Base-by-base conservation (phyloP, 2,797 vertebrate species). In the Pseudopleuronectes americanus region DNA sequence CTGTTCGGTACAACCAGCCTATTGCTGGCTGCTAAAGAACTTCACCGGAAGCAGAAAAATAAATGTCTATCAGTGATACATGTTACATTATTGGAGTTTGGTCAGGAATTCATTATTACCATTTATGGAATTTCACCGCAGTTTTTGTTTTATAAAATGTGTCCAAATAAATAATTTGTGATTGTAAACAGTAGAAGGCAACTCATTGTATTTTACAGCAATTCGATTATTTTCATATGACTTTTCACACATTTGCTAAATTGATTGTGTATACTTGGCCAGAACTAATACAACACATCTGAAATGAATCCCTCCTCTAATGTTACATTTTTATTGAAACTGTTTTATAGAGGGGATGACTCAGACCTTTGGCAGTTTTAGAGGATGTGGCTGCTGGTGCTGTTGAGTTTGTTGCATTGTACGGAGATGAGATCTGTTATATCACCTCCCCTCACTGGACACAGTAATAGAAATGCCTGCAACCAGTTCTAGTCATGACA, bases 351-450 rank as follows among this genome's bases (percentile, higher is more conserved):
- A n/a, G 49, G 41, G 26, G 41, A 51, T 38, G 49, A 64, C 16
- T 28, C 51, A 65, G 51, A 6, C 26, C 43, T 13, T 9, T 43
- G 24, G 10, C 28, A 21, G 4, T 17, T 56, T 56, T 17, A 17
- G 52, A 28, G 24, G 52, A 56, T 66, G 64, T 26, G 36, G 51
- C 38, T 45, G 8, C 8, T 64, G 36, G 16, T 41, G 9, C 51
- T 41, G 23, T 10, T 45, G 38, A 31, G 38, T 4, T 21, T 6
- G 33, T 53, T 53, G 22, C 7, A 53, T 24, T 64, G 24, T 3
- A 13, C 48, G n/a, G 49, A 64, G 45, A 43, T 59, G 45, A 48
- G 36, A 43, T 58, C 36, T 43, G n/a, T 43, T 45, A 45, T 43
- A 43, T 43, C 22, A 38, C 38, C 57, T 58, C 2, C 26, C 10